Evolutionary conservation across 2,888 invertebrate species (phyloP).

Genomic region (Pseudeuparius sepicola): DNA sequence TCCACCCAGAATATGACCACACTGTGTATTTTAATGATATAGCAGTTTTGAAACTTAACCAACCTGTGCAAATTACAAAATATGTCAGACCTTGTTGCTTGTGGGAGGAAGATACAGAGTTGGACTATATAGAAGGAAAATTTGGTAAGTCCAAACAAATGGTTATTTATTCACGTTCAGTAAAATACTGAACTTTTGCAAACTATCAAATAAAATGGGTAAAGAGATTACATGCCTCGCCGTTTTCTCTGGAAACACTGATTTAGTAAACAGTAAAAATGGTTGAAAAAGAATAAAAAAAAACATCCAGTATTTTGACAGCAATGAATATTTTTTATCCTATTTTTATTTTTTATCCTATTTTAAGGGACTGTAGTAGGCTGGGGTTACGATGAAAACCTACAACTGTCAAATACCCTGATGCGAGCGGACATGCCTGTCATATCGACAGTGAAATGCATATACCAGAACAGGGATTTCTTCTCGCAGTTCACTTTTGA

Average conservation of each 20-base stretch:
- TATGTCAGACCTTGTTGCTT: constrained; percentile 50
- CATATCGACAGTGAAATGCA: constrained; percentile 48
- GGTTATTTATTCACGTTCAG: no score
- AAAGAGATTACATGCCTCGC: no score
- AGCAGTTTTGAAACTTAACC: constrained; percentile 43
- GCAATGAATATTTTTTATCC: no score
- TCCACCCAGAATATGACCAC: constrained; percentile 38
- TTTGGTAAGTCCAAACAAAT: no score
- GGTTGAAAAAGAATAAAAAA: no score
- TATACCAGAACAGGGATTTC: constrained; percentile 51
- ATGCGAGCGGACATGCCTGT: constrained; percentile 51
- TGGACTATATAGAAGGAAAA: constrained; percentile 27
- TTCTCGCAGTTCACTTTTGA: constrained; percentile 49
- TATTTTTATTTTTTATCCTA: no score
- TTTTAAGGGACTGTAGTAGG: constrained; percentile 33
- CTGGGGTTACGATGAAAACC: constrained; percentile 48
- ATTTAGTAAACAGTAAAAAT: no score
- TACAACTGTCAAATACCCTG: constrained; percentile 45
- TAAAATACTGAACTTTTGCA: no score
- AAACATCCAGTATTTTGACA: no score
- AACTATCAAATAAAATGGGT: no score
- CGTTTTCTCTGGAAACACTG: no score
- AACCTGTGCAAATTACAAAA: constrained; percentile 41
- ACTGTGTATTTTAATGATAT: constrained; percentile 42
- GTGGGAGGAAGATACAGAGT: constrained; percentile 38